Evolutionary conservation across 1,140 invertebrate species (phyloP).

Genomic region (Megalopta genalis): DNA sequence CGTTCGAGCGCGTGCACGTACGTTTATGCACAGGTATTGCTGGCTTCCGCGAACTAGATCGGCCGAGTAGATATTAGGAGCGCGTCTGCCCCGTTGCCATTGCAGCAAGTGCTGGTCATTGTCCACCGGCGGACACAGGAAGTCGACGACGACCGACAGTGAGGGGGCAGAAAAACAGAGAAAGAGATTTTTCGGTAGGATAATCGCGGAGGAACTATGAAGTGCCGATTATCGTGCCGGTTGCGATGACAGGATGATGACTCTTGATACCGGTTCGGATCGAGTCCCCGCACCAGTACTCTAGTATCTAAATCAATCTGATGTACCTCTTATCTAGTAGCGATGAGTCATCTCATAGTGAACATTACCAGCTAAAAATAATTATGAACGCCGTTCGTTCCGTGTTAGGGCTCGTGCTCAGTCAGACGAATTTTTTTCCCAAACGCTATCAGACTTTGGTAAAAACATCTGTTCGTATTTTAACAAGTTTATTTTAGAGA

Average conservation of each 20-base stretch:
- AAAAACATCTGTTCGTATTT: too few relatives aligned
- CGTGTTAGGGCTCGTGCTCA: too few relatives aligned
- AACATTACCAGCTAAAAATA: too few relatives aligned
- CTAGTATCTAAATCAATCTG: too few relatives aligned
- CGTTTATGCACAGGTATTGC: slow-evolving; percentile 44
- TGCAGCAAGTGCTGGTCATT: slow-evolving; percentile 70
- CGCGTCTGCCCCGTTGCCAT: slow-evolving; percentile 64
- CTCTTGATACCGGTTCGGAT: neutral
- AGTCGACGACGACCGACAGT: slow-evolving; percentile 52
- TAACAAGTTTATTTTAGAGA: too few relatives aligned
- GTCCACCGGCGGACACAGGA: slow-evolving; percentile 62
- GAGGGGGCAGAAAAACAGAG: slow-evolving; percentile 29
- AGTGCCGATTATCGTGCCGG: slow-evolving; percentile 41
- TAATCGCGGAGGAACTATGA: slow-evolving; percentile 57
- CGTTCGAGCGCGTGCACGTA: slow-evolving; percentile 32
- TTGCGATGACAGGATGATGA: slow-evolving; percentile 28
- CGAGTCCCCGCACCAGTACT: neutral
- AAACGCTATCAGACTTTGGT: too few relatives aligned
- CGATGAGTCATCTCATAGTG: too few relatives aligned
- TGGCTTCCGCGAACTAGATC: slow-evolving; percentile 74
- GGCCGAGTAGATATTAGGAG: slow-evolving; percentile 70
- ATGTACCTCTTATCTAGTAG: too few relatives aligned
- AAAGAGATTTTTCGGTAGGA: slow-evolving; percentile 65
- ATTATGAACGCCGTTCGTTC: too few relatives aligned
- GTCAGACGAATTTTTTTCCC: too few relatives aligned